These are phyloP conservation scores for Pyrocephalus nanus DNA, from an alignment of 2,797 vertebrate species.

Conservation along the genomic window DNA sequence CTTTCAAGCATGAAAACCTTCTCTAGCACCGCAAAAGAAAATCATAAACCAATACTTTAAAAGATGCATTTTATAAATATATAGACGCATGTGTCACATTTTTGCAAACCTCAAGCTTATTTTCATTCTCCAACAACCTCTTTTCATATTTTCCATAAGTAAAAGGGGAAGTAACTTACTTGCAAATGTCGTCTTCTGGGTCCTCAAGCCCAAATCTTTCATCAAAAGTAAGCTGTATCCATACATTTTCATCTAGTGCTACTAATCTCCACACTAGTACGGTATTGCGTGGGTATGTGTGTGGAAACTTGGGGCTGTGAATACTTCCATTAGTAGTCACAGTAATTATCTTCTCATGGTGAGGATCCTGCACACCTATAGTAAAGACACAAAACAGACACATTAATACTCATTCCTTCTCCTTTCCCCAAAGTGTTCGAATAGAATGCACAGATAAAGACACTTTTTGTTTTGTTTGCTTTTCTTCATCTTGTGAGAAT, in stretches of 20 bases:
- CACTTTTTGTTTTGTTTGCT: not conserved
- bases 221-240: conserved; percentile 95
- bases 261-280: conserved; percentile 90
- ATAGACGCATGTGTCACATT: not conserved
- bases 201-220: conserved; percentile 95
- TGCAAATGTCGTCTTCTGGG: conserved; percentile 95
- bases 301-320: conserved; percentile 94
- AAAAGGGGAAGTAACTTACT: conserved; percentile 82
- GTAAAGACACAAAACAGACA: conserved; percentile 52
- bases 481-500: not conserved
- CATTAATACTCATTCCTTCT: not conserved
- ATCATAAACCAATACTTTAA: not conserved
- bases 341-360: conserved; percentile 92
- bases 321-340: conserved; percentile 90
- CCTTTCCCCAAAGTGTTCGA: not conserved
- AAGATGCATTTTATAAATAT: not conserved
- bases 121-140: not conserved
- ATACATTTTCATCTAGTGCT: conserved; percentile 83
- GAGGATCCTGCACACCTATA: conserved; percentile 93
- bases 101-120: not conserved
- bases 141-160: not conserved
- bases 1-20: not conserved
- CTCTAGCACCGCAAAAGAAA: not conserved
- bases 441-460: not conserved
- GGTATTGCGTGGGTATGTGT: conserved; percentile 89